Percentiles rank a stretch among this genome's conserved stretches.
These are phyloP conservation scores for Eulithis prunata DNA, from an alignment of 2,888 invertebrate species.

Conservation along the genomic window DNA sequence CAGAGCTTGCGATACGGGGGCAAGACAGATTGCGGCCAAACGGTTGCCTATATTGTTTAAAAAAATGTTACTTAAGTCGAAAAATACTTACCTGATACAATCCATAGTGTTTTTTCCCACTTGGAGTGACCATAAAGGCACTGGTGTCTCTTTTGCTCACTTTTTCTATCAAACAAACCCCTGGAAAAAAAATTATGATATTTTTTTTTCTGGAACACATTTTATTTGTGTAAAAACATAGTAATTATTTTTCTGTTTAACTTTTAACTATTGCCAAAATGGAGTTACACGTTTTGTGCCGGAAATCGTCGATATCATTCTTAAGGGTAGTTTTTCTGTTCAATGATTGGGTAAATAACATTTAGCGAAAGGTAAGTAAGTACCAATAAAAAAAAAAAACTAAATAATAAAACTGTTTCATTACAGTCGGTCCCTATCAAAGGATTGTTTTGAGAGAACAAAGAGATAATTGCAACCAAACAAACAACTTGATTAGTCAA, in stretches of 20 bases:
- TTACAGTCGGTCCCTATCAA: background rate
- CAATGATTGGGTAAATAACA: too few relatives aligned
- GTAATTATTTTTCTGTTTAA: too few relatives aligned
- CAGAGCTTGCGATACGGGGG: too few relatives aligned
- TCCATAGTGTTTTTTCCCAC: slow-evolving; percentile 72
- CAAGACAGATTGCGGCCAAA: too few relatives aligned
- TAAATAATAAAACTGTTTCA: background rate
- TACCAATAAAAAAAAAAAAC: background rate
- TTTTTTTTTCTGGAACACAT: too few relatives aligned
- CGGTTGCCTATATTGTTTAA: too few relatives aligned
- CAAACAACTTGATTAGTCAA: slow-evolving; percentile 40
- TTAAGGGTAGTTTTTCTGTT: too few relatives aligned
- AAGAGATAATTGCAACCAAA: slow-evolving; percentile 25
- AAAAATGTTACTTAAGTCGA: background rate
- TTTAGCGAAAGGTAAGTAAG: too few relatives aligned
- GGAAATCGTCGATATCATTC: too few relatives aligned
- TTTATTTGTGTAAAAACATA: too few relatives aligned
- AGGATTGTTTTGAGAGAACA: slow-evolving; percentile 10
- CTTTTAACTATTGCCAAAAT: too few relatives aligned
- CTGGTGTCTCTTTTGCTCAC: slow-evolving; percentile 72
- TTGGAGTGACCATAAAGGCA: slow-evolving; percentile 54
- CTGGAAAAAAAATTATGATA: slow-evolving; percentile 53
- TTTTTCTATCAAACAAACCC: slow-evolving; percentile 78
- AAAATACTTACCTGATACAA: slow-evolving; percentile 67
- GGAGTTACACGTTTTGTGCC: too few relatives aligned